Base-by-base conservation (phyloP, 2,888 invertebrate genomes). In the Argyresthia albistria region DNA sequence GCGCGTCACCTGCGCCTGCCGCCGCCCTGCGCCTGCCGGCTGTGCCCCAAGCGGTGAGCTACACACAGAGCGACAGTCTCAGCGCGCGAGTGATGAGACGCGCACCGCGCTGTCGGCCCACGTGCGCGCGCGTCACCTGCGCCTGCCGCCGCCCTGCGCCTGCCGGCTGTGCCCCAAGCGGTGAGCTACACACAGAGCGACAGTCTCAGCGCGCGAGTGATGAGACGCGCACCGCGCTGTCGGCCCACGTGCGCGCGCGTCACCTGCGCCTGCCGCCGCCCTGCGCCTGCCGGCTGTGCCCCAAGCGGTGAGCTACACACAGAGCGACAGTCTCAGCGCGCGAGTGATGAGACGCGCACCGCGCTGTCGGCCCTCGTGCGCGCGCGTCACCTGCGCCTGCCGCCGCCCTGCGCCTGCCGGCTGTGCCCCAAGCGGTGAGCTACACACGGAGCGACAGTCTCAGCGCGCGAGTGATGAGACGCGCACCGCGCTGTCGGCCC, bases 221-320 rank as follows among this genome's bases (percentile, higher is more conserved):
- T n/a, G n/a, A n/a, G n/a, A n/a, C n/a, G n/a, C n/a, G n/a, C n/a
- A n/a, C n/a, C n/a, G n/a, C n/a, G n/a, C n/a, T n/a, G n/a, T n/a
- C n/a, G n/a, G n/a, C 4, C 37, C 6, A 15, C 6, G 7, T 46
- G 14, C 11, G 6, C 8, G 6, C 14, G 35, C 8, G n/a, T n/a
- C n/a, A n/a, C n/a, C n/a, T n/a, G n/a, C n/a, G n/a, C n/a, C n/a
- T n/a, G n/a, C n/a, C n/a, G n/a, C n/a, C n/a, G n/a, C n/a, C 77
- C 25, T 76, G 69, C 62, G 75, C 73, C 50, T 86, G 83, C 64
- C 67, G 69, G 46, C 58, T 78, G 8, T 84, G 84, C 55, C 71
- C 76, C 1, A 73, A 70, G 39, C 66, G 81, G 83, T 82, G 53
- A 12, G 15, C 16, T n/a, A n/a, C n/a, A n/a, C n/a, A n/a, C n/a